Evolutionary conservation across 2,888 invertebrate genomes (phyloP), one percentile per base, ranked within the genome.

Genomic region (Sabatieria punctata): DNA sequence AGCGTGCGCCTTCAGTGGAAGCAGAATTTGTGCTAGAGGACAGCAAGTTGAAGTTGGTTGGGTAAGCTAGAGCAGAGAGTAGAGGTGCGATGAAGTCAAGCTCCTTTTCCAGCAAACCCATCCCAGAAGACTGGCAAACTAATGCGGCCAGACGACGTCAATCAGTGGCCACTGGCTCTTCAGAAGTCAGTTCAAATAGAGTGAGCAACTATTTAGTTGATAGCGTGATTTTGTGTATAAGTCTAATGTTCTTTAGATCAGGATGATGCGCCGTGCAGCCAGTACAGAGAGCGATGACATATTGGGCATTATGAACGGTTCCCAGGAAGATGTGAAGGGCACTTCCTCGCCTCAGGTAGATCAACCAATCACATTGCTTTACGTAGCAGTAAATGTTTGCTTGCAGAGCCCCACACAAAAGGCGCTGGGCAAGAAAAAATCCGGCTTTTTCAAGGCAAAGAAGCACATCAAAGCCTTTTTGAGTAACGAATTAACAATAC

Each of bases 391-490:
- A n/a, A n/a, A n/a, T n/a, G n/a, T 33, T n/a, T 33, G 33, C n/a
- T 33, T 33, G 33, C 33, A 33, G 33, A 33, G 13, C 33, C n/a
- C 13, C n/a, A n/a, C 33, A 33, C 33, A n/a, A n/a, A 13, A 33
- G 22, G 38, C 38, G 22, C 11, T 38, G 22, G 19, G 38, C 22
- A 52, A 51, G 22, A 50, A 49, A 25, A 62, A 64, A 49, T 63
- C 65, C 51, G 68, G 70, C 18, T 65, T 70, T 54, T 63, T 65
- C 45, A 64, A 66, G 49, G 71, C 71, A 4, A 70, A 68, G 53
- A 67, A 68, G 53, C 70, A 71, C 48, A 59, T 71, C 43, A 69
- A 69, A 51, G 68, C 68, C 2, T 56, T 67, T 26, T 63, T 66
- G 43, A 45, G 38, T 15, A 43, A 18, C 18, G 4, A 4, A 24